Evolutionary conservation across 2,797 vertebrate genomes (phyloP).

Genomic region (Macroramphosus scolopax): DNA sequence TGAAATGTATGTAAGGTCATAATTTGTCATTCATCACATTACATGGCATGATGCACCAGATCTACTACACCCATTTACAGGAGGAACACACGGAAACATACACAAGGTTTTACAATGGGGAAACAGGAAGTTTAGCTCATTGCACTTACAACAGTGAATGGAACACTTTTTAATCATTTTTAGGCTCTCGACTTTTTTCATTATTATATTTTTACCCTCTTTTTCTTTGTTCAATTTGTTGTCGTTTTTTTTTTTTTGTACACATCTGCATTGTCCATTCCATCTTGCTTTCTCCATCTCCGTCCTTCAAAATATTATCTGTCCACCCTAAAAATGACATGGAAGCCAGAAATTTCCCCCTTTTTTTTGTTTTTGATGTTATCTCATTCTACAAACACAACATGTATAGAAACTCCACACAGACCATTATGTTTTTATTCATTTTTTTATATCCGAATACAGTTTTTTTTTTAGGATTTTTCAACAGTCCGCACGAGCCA

Average conservation of each 20-base stretch:
- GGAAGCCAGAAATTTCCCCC: conserved; percentile 71
- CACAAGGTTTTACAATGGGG: conserved; percentile 92
- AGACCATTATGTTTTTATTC: conserved; percentile 74
- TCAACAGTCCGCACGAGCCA: conserved; percentile 79
- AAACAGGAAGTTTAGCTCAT: conserved; percentile 88
- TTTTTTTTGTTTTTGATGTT: conserved; percentile 57
- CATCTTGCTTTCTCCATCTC: conserved; percentile 27
- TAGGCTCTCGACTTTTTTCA: conserved; percentile 66
- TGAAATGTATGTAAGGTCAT: conserved; percentile 91
- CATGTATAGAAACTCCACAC: conserved; percentile 80
- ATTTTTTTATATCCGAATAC: conserved; percentile 68
- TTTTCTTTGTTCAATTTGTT: conserved; percentile 55
- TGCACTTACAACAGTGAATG: conserved; percentile 92
- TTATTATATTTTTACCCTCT: conserved; percentile 72
- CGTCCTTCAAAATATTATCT: conserved; percentile 16
- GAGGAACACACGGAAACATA: conserved; percentile 93
- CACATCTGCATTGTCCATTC: conserved; percentile 43
- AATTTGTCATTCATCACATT: conserved; percentile 93
- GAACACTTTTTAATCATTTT: conserved; percentile 72
- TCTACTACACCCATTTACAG: conserved; percentile 95
- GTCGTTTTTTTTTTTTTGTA: conserved; percentile 29
- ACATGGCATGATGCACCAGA: conserved; percentile 92
- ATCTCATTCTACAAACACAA: conserved; percentile 80
- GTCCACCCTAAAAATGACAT: conserved; percentile 58
- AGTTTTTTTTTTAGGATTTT: conserved; percentile 57